These are phyloP conservation scores for Apis mellifera DNA, from an alignment of 1,140 invertebrate genomes.

Conservation along the genomic window DNA sequence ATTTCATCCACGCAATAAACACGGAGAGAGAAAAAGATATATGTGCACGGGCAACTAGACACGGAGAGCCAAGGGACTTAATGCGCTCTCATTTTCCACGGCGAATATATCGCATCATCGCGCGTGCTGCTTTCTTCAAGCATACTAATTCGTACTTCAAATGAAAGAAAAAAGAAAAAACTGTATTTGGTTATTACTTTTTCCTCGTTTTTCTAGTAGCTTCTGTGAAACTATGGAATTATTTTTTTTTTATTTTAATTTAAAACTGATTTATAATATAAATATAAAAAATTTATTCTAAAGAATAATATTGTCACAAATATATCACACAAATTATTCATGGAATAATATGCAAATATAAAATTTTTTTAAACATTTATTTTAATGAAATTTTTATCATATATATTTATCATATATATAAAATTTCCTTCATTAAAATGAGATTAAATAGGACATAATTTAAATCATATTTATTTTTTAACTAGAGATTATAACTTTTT, in stretches of 20 bases:
- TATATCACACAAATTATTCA: too few species aligned
- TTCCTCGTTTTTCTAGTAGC: not conserved
- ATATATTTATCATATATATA: too few species aligned
- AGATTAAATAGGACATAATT: too few species aligned
- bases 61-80: conserved; percentile 17
- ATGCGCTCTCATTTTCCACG: conserved; percentile 36
- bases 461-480: too few species aligned
- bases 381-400: too few species aligned
- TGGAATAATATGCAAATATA: too few species aligned
- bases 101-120: conserved; percentile 48
- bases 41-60: not conserved
- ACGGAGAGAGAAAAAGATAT: conserved; percentile 13
- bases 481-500: too few species aligned
- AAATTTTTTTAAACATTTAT: too few species aligned
- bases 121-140: conserved; percentile 24
- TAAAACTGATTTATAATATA: too few species aligned
- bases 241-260: not conserved
- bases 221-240: conserved; percentile 3
- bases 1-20: conserved; percentile 55
- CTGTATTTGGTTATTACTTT: conserved; percentile 8
- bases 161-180: not conserved
- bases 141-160: conserved; percentile 39
- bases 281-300: too few species aligned
- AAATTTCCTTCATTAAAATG: too few species aligned
- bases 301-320: too few species aligned